Evolutionary conservation across 2,797 vertebrate species (phyloP).

Genomic region (Pyrocephalus nanus): DNA sequence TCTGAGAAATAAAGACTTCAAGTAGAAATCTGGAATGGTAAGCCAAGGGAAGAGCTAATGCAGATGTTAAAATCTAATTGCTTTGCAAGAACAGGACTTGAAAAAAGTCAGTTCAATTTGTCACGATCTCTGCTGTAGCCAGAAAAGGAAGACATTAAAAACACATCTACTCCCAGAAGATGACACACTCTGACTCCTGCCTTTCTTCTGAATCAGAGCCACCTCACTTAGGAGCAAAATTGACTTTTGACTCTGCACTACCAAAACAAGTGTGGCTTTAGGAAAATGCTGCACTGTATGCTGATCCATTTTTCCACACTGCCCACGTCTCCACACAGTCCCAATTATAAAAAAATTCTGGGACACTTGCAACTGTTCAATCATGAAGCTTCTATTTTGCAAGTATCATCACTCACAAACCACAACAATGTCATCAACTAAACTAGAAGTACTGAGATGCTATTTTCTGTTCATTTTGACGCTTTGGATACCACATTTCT

Average conservation of each 20-base stretch:
- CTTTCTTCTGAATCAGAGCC: not conserved
- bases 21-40: not conserved
- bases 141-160: not conserved
- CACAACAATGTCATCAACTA: not conserved
- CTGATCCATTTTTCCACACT: not conserved
- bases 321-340: not conserved
- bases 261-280: not conserved
- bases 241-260: not conserved
- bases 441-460: not conserved
- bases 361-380: not conserved
- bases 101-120: not conserved
- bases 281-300: not conserved
- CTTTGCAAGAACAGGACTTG: not conserved
- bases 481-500: not conserved
- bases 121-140: not conserved
- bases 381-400: not conserved
- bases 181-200: accelerated
- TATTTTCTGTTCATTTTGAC: not conserved
- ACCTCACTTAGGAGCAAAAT: not conserved
- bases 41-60: not conserved
- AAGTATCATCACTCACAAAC: not conserved
- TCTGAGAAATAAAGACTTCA: constrained; percentile 23
- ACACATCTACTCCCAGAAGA: not conserved
- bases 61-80: not conserved
- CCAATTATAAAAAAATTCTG: not conserved